Conservation (phyloP, 2,797 vertebrate genomes). For the Etheostoma perlongum region DNA sequence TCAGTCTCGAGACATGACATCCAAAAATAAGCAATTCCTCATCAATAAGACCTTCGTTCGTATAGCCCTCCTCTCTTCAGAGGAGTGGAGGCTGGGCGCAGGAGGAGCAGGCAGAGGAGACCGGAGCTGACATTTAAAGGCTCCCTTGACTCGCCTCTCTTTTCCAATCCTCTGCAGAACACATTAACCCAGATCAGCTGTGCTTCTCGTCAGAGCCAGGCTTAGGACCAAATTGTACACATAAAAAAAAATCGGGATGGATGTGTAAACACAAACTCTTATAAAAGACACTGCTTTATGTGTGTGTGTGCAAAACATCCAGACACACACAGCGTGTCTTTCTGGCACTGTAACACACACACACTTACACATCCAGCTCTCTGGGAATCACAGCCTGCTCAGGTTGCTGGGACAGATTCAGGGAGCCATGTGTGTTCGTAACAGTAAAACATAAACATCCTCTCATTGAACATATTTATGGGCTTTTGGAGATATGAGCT, state of each 20-base stretch:
- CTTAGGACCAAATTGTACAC: slow-evolving; percentile 69
- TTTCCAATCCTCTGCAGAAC: slow-evolving; percentile 74
- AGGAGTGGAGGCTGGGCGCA: slow-evolving; percentile 7
- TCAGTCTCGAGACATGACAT: slow-evolving; percentile 44
- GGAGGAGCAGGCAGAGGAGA: slow-evolving; percentile 44
- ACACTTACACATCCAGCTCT: slow-evolving; percentile 19
- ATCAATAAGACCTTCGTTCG: slow-evolving; percentile 30
- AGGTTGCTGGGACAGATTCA: slow-evolving; percentile 41
- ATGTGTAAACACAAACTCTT: slow-evolving; percentile 48
- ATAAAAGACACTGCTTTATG: slow-evolving; percentile 42
- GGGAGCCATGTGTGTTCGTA: slow-evolving; percentile 33
- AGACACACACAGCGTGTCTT: slow-evolving; percentile 24
- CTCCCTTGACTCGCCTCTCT: slow-evolving; percentile 58
- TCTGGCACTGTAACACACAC: slow-evolving; percentile 10
- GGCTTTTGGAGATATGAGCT: background rate
- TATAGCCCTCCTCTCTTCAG: slow-evolving; percentile 26
- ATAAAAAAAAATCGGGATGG: slow-evolving; percentile 39
- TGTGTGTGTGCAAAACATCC: slow-evolving; percentile 27
- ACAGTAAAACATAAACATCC: slow-evolving; percentile 31
- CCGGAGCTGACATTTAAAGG: slow-evolving; percentile 58
- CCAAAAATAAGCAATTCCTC: slow-evolving; percentile 33
- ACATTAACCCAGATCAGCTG: slow-evolving; percentile 79
- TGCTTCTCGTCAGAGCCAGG: slow-evolving; percentile 76
- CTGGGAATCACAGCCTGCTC: slow-evolving; percentile 37
- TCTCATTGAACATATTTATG: slow-evolving; percentile 29